phyloP scores from a whole-genome alignment of 2,113 vertebrate species.

The Aplodontia rufa region DNA sequence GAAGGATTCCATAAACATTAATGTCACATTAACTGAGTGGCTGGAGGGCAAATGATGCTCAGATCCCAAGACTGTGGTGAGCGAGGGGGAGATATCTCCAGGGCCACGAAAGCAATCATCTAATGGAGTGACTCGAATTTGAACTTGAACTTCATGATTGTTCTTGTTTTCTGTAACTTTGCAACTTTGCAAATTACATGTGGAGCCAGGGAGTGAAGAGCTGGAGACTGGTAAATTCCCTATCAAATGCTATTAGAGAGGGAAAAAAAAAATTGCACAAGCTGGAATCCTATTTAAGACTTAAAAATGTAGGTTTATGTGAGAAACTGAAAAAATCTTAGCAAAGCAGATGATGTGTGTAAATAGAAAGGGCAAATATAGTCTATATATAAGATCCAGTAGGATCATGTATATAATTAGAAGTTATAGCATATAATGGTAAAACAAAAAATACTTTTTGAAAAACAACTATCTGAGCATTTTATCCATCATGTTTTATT shows the following conservation, averaged over 20 bases:
- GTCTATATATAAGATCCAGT: neutral
- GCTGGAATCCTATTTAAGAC: neutral
- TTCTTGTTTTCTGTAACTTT: neutral
- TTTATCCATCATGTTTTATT: constrained; percentile 6
- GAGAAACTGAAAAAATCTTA: neutral
- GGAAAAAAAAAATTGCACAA: neutral
- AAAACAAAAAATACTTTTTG: neutral
- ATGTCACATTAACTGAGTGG: neutral
- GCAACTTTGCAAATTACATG: neutral
- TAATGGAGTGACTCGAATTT: no score
- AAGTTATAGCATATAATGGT: neutral
- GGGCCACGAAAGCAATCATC: neutral
- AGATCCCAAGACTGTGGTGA: neutral
- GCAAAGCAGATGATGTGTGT: neutral
- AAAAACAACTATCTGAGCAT: neutral
- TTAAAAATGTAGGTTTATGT: neutral
- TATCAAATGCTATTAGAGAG: neutral
- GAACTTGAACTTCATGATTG: neutral
- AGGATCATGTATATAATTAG: neutral
- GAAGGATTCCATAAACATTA: neutral
- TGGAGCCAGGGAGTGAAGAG: neutral
- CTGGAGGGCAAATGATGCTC: neutral
- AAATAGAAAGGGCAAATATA: neutral
- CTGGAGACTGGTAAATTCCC: neutral
- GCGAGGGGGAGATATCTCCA: neutral